Percentiles rank a stretch among this genome's conserved stretches.
phyloP scores from a whole-genome alignment of 2,113 vertebrate species.

The Xiphophorus maculatus region DNA sequence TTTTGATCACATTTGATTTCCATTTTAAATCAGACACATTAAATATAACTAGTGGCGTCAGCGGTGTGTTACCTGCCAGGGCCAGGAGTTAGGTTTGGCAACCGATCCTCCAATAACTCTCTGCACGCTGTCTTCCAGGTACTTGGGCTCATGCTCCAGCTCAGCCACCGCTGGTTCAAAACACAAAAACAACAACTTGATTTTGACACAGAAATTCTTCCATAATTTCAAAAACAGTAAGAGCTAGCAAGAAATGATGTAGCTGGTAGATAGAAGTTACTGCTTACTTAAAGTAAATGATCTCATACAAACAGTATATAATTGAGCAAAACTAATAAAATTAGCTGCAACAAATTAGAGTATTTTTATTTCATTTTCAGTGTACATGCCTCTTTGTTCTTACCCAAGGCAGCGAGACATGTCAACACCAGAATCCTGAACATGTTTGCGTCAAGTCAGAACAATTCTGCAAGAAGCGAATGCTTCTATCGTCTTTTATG shows the following conservation, averaged over 20 bases:
- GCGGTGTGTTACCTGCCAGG: slow-evolving; percentile 81
- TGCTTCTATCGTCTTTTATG: slow-evolving; percentile 59
- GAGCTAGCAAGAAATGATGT: too few species aligned
- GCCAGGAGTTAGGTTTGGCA: slow-evolving; percentile 78
- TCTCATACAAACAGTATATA: not conserved
- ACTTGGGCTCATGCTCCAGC: slow-evolving; percentile 73
- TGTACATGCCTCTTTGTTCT: slow-evolving; percentile 22
- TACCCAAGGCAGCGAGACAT: slow-evolving; percentile 65
- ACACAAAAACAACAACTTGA: not conserved
- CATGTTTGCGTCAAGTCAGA: slow-evolving; percentile 73
- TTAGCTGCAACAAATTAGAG: too few species aligned
- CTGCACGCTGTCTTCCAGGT: slow-evolving; percentile 26
- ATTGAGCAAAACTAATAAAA: too few species aligned
- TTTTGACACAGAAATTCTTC: not conserved
- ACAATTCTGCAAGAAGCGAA: slow-evolving; percentile 6
- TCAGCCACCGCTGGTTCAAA: slow-evolving; percentile 69
- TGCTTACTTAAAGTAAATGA: not conserved
- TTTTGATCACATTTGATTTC: not conserved
- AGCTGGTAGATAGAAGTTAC: not conserved
- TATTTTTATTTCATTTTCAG: too few species aligned
- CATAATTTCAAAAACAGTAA: not conserved
- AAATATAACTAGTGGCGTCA: too few species aligned
- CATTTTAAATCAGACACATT: not conserved
- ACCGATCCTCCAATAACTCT: slow-evolving; percentile 85
- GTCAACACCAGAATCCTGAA: slow-evolving; percentile 78